Percentiles rank a stretch among this genome's conserved stretches.
These are phyloP conservation scores for Ypsolopha scabrella DNA, from an alignment of 2,888 invertebrate genomes.

Conservation along the genomic window DNA sequence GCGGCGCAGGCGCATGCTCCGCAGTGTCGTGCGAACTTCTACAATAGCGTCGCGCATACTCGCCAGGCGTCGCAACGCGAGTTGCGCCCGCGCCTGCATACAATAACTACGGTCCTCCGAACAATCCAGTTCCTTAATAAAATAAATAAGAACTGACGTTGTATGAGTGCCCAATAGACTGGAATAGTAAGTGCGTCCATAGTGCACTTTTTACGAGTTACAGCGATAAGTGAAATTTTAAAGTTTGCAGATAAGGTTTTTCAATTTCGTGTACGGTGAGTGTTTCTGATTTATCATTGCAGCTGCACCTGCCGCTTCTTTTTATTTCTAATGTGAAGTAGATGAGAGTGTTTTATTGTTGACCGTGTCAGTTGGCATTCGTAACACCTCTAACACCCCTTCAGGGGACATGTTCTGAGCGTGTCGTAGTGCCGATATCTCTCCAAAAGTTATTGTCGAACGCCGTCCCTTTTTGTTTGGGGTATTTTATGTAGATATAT, in stretches of 20 bases:
- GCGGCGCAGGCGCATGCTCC: conserved; percentile 12
- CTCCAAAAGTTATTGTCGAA: no score
- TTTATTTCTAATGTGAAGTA: no score
- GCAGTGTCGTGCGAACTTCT: conserved; percentile 31
- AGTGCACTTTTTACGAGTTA: background rate
- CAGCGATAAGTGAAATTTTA: conserved; percentile 13
- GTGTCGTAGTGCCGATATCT: no score
- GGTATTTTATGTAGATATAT: no score
- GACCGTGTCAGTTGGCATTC: no score
- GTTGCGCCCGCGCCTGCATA: conserved; percentile 9
- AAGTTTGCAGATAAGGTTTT: conserved; percentile 29
- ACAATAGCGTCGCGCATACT: conserved; percentile 1
- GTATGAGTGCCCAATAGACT: background rate
- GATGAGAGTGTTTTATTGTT: no score
- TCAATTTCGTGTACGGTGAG: conserved; percentile 45
- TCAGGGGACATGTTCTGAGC: no score
- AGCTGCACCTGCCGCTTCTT: no score
- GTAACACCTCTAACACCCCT: no score
- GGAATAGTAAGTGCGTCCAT: background rate
- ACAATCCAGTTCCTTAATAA: conserved; percentile 6
- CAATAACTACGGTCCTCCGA: conserved; percentile 14
- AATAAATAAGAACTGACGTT: background rate
- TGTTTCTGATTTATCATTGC: conserved; percentile 16
- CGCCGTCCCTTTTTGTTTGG: no score
- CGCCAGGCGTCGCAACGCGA: conserved; percentile 22